Base-by-base conservation (phyloP, 2,797 vertebrate genomes). In the Haliaeetus vocifer region DNA sequence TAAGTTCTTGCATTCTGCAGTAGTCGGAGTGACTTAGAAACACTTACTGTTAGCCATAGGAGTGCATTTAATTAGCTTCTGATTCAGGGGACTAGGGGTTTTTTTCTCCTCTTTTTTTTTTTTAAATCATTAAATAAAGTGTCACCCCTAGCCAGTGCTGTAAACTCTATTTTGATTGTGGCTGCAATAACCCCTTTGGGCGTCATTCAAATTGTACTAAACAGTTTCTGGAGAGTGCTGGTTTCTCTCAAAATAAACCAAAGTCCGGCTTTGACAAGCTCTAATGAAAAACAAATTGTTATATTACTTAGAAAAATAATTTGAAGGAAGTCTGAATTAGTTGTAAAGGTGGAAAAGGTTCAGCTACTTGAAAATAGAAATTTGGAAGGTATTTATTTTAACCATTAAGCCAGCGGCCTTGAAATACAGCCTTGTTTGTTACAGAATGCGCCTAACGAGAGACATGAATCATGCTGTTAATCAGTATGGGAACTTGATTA, bases 281-380 rank as follows among this genome's bases (percentile, higher is more conserved):
- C 97, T 96, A 96, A 97, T 97, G 96, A 97, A 98, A 97, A 98
- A 97, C 97, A 97, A 96, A 97, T 97, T 96, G 97, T 98, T 97
- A 94, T 94, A 97, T 97, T 97, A 96, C 97, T 97, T 96, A 96
- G 96, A 92, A 96, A 97, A 97, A 97, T 97, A 97, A 98, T 97
- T 97, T 97, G 96, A 96, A 97, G 97, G 95, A 97, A 97, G 96
- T 94, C 85, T 93, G 96, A 96, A 96, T 96, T 97, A 94, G 95
- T 96, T 92, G 96, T 95, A 89, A 96, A 86, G 94, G 95, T 92
- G 96, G 92, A 96, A 95, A 96, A 94, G 97, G 96, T 95, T 97
- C 91, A 93, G 94, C 95, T 95, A 95, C 97, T 97, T 95, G 91
- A 86, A 97, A 95, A 88, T 65, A 86, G 90, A 91, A 75, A 56